phyloP scores from a whole-genome alignment of 1,140 invertebrate genomes.

The Papilio glaucus region DNA sequence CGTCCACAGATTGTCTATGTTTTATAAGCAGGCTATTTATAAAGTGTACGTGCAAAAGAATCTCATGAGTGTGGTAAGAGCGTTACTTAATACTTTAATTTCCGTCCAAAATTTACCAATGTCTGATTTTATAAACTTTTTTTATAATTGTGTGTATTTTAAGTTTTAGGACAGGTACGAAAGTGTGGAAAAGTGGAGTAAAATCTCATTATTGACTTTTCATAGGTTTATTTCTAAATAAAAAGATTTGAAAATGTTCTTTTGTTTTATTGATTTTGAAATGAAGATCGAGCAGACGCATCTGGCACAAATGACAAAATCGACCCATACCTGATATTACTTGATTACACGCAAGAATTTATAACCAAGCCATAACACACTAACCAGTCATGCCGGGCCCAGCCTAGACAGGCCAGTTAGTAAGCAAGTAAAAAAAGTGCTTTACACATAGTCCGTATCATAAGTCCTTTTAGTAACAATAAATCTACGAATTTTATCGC shows the following conservation, averaged over 20 bases:
- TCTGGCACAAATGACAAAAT: too few relatives aligned
- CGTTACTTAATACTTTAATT: slow-evolving; percentile 75
- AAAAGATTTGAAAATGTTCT: slow-evolving; percentile 50
- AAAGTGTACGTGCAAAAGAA: slow-evolving; percentile 51
- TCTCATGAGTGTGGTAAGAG: slow-evolving; percentile 61
- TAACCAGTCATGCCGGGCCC: too few relatives aligned
- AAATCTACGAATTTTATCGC: too few relatives aligned
- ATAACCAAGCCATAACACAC: too few relatives aligned
- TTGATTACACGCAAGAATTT: too few relatives aligned
- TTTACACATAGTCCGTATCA: too few relatives aligned
- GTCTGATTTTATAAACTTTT: slow-evolving; percentile 73
- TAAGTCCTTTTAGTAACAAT: too few relatives aligned
- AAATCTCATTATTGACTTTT: slow-evolving; percentile 59
- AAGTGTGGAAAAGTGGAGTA: slow-evolving; percentile 60
- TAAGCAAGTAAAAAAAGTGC: too few relatives aligned
- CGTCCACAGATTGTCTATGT: slow-evolving; percentile 52
- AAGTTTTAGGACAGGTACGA: slow-evolving; percentile 8
- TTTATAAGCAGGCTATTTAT: slow-evolving; percentile 37
- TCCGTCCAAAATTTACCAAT: slow-evolving; percentile 80
- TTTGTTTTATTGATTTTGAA: slow-evolving; percentile 41
- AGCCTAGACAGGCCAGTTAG: too few relatives aligned
- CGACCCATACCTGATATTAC: too few relatives aligned
- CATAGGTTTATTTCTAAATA: slow-evolving; percentile 75
- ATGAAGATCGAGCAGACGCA: too few relatives aligned
- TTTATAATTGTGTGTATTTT: slow-evolving; percentile 58